Evolutionary conservation across 2,113 vertebrate genomes (phyloP).

Genomic region (Cebus imitator): DNA sequence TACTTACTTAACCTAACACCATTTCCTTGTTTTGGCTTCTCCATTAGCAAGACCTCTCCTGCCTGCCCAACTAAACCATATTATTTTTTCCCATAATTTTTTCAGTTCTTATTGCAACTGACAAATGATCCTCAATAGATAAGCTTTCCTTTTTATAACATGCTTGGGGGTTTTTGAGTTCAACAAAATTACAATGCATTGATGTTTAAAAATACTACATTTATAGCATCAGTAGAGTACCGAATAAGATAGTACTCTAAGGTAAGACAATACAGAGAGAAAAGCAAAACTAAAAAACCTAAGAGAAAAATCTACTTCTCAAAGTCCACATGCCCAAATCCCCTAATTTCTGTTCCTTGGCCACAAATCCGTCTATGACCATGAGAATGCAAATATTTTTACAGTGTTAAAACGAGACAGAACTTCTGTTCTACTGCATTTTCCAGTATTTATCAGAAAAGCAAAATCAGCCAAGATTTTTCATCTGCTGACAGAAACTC

Average conservation of each 20-base stretch:
- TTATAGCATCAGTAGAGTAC: not conserved
- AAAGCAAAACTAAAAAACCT: constrained; percentile 7
- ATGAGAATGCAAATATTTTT: not conserved
- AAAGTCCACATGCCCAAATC: not conserved
- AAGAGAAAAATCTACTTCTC: not conserved
- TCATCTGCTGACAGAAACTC: not conserved
- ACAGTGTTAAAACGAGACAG: not conserved
- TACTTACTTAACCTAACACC: not conserved
- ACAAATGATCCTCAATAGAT: constrained; percentile 19
- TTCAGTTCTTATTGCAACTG: constrained; percentile 13
- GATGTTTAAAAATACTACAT: constrained; percentile 5
- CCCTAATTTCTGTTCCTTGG: not conserved
- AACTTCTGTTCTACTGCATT: constrained; percentile 8
- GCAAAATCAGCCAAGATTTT: not conserved
- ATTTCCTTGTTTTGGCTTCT: constrained; percentile 1
- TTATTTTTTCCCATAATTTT: constrained; percentile 10
- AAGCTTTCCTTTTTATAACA: constrained; percentile 43
- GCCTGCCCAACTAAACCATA: not conserved
- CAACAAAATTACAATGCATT: constrained; percentile 40
- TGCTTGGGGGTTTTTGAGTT: constrained; percentile 45
- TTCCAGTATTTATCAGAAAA: constrained; percentile 9
- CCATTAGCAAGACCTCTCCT: not conserved
- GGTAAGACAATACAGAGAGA: not conserved
- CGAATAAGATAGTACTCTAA: not conserved
- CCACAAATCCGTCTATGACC: not conserved